Base-by-base conservation (phyloP, 2,797 vertebrate genomes). In the Protosalanx chinensis region DNA sequence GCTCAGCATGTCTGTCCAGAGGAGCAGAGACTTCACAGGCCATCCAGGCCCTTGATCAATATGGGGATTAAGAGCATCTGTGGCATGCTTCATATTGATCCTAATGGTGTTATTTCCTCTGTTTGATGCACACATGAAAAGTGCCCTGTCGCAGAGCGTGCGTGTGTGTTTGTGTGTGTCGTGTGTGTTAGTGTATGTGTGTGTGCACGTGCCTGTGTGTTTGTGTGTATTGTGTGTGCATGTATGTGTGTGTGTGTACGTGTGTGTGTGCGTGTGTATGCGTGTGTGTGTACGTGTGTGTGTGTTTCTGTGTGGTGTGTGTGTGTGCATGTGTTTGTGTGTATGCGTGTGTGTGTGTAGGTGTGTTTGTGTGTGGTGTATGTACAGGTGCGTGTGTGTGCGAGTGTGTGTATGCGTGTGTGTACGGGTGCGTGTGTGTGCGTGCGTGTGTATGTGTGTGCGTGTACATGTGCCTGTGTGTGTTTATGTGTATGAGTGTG, bases 401-500 rank as follows among this genome's bases (percentile, higher is more conserved):
- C 30, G 20, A 4, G 59, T 16, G 59, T 27, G 23, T 27, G 23
- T 27, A 27, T 27, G 23, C 23, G 23, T 27, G 23, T 27, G 23
- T 27, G 23, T 27, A 27, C 10, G 27, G 13, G 59, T 60, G 59
- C 30, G 59, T 60, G 23, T 2, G 58, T 1, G 58, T 20, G 59
- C 13, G 59, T 60, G 20, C 13, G 27, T 29, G 23, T 16, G 27
- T 60, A 27, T 60, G 59, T 60, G 20, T 16, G 59, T 16, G 59
- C 23, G 23, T 27, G 23, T 27, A 27, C 23, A 27, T 27, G 23
- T 27, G 23, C 23, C 23, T 27, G 23, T 27, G 23, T 27, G 23
- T 87, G 79, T 77, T 72, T 80, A 65, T 82, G 57, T 46, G 35
- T 33, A 35, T 66, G 64, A n/a, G 41, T 41, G 64, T 20, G 8